These are phyloP conservation scores for Rotaria socialis DNA, from an alignment of 2,888 invertebrate species.

Conservation along the genomic window DNA sequence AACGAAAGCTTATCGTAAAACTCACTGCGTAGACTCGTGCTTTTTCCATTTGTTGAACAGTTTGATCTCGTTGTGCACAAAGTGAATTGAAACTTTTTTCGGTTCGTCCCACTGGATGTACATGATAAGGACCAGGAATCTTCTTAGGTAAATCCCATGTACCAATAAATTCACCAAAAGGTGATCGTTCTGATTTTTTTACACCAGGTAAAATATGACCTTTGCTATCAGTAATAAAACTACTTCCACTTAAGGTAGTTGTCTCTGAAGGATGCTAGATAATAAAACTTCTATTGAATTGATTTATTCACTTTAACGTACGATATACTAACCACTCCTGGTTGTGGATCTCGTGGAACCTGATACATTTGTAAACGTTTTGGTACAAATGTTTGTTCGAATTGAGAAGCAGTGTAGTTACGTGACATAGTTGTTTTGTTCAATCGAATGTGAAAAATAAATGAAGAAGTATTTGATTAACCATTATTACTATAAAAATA, in stretches of 20 bases:
- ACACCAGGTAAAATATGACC: conserved; percentile 55
- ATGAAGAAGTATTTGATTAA: not conserved
- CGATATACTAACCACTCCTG: not conserved
- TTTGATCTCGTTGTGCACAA: not conserved
- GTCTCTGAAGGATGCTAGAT: conserved; percentile 51
- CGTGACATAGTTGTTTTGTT: conserved; percentile 37
- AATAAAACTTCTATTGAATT: not conserved
- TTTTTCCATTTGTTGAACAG: not conserved
- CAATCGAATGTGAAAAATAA: not conserved
- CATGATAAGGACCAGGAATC: conserved; percentile 52
- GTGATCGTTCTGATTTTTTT: conserved; percentile 52
- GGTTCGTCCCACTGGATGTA: not conserved
- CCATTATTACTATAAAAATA: not conserved
- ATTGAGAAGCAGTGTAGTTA: conserved; percentile 50
- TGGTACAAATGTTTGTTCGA: conserved; percentile 55
- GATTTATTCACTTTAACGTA: too few relatives aligned
- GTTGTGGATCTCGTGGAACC: conserved; percentile 50
- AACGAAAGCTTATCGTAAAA: not conserved
- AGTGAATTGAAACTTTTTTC: conserved; percentile 5
- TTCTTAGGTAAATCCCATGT: conserved; percentile 57
- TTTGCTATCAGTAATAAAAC: conserved; percentile 53
- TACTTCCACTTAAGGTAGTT: conserved; percentile 52
- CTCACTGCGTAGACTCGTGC: not conserved
- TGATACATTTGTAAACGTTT: conserved; percentile 56
- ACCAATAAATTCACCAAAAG: conserved; percentile 58